Evolutionary conservation across 2,797 vertebrate species (phyloP).

Genomic region (Chromobotia macracanthus): DNA sequence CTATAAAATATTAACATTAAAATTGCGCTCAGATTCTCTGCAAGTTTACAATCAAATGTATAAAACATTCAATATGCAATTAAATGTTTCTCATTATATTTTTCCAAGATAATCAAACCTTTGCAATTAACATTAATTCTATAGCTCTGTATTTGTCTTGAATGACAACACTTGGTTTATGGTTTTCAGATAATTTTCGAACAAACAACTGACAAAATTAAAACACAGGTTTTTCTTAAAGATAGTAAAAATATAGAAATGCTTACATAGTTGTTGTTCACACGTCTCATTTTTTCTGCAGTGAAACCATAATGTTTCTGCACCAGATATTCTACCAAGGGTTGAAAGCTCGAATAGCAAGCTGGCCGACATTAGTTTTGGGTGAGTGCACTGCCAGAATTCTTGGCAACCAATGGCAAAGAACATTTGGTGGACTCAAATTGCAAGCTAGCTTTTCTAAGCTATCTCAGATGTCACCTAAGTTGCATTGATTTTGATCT

Average conservation of each 20-base stretch:
- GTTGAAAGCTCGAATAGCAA: slow-evolving; percentile 94
- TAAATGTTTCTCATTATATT: neutral
- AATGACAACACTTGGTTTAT: neutral
- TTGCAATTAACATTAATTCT: neutral
- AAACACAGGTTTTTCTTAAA: neutral
- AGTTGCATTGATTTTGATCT: neutral
- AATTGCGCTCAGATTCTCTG: no score
- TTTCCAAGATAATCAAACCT: neutral
- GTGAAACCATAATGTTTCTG: slow-evolving; percentile 98
- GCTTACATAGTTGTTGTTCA: slow-evolving; percentile 14
- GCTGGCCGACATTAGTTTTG: slow-evolving; percentile 96
- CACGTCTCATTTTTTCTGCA: slow-evolving; percentile 69
- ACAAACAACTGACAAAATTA: no score
- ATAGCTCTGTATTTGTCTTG: neutral
- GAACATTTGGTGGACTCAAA: slow-evolving; percentile 28
- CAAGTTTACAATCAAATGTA: neutral
- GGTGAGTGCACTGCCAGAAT: slow-evolving; percentile 78
- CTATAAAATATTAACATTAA: no score
- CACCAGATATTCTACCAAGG: slow-evolving; percentile 99
- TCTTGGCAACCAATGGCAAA: slow-evolving; percentile 27
- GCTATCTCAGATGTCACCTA: neutral
- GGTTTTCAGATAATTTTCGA: neutral
- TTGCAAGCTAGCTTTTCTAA: slow-evolving; percentile 26
- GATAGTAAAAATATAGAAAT: neutral
- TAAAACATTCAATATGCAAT: neutral